Base-by-base conservation (phyloP, 2,888 invertebrate species). In the Idaea dimidiata region DNA sequence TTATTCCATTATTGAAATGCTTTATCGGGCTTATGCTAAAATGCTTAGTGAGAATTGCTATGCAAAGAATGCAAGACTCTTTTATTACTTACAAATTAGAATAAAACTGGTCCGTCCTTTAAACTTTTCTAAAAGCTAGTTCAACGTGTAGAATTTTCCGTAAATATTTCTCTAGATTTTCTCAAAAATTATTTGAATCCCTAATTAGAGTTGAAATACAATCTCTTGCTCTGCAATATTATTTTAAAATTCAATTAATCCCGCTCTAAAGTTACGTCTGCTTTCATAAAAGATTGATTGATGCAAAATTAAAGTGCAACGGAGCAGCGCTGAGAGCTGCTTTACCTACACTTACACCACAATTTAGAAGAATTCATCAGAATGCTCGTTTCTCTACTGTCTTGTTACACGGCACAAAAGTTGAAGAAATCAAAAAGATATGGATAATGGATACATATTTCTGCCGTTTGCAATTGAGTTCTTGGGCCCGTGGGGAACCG, bases 301-400 rank as follows among this genome's bases (percentile, higher is more conserved):
- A 71, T 73, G 66, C 62, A 60, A 68, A 69, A 65, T 72, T 69
- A 69, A 78, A 76, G 64, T 66, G 60, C 64, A 63, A 63, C 62
- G 66, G 67, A 65, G 66, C 62, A 59, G 66, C 66, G 64, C 70
- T 62, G 61, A 60, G 65, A 70, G 71, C 64, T 66, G 69, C 66
- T 71, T 67, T 69, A 70, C 72, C 66, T 69, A 43, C 43, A 43
- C 43, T 72, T 68, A 72, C 71, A 59, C 62, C 66, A 78, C 77
- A 78, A 78, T 80, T 77, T 73, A 73, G 69, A 75, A 73, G 76
- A 78, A 81, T 78, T 80, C 78, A 78, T 78, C 78, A 71, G 72
- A 75, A 74, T 72, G 69, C 67, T 74, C 67, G 68, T 62, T 65
- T 59, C 67, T 65, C 68, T 71, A 77, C 73, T 72, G 72, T 63